phyloP scores from a whole-genome alignment of 2,797 vertebrate species.

The Microtus obscurus region DNA sequence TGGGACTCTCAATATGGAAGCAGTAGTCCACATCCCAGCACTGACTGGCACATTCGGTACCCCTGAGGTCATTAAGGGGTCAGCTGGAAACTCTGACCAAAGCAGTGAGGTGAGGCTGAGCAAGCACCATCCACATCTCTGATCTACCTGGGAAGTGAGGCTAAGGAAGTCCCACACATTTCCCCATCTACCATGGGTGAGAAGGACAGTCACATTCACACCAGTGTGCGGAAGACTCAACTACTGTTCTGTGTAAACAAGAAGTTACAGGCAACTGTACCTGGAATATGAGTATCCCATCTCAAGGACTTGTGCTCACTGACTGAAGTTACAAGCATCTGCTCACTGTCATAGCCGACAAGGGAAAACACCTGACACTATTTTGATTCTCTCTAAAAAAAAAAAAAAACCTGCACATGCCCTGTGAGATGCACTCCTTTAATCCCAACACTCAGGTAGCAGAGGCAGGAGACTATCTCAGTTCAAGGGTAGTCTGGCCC shows the following conservation, averaged over 20 bases:
- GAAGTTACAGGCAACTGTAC: not conserved
- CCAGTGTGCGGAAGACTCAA: not conserved
- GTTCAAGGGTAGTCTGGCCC: too few relatives aligned
- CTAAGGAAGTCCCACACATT: not conserved
- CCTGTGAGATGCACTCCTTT: too few relatives aligned
- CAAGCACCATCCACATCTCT: not conserved
- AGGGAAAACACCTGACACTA: not conserved
- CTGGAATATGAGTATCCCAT: not conserved
- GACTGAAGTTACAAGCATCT: not conserved
- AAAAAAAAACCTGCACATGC: not conserved
- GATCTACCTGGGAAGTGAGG: not conserved
- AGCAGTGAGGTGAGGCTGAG: not conserved
- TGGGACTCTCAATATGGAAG: not conserved
- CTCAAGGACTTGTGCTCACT: not conserved
- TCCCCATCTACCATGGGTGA: not conserved
- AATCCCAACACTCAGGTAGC: too few relatives aligned
- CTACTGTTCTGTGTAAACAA: not conserved
- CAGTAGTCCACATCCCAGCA: not conserved
- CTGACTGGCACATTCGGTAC: not conserved
- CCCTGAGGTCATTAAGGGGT: not conserved
- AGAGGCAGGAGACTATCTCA: too few relatives aligned
- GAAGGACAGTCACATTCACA: not conserved
- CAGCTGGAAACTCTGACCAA: not conserved
- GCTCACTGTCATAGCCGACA: not conserved
- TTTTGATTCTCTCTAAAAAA: slow-evolving; percentile 1